Percentiles rank a stretch among this genome's conserved stretches.
Conservation (phyloP, 1,140 invertebrate genomes). For the Conus ventricosus region DNA sequence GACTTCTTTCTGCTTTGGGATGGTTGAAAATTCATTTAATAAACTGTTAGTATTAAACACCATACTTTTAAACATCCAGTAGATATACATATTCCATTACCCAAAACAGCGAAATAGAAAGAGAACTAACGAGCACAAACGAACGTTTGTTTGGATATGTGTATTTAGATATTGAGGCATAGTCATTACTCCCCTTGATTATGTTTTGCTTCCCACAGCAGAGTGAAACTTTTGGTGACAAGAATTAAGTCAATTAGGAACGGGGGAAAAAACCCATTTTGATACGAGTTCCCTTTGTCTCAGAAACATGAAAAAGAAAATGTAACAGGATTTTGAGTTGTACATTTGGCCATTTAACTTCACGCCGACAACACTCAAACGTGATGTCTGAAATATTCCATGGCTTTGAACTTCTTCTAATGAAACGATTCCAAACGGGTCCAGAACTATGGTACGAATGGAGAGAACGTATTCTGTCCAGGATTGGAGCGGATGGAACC, state of each 20-base stretch:
- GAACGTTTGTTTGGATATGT: too few species aligned
- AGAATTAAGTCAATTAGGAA: neutral
- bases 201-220: neutral
- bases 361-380: neutral
- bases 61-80: too few species aligned
- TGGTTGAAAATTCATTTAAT: too few species aligned
- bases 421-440: slow-evolving; percentile 63
- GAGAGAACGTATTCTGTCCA: slow-evolving; percentile 56
- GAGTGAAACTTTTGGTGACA: neutral
- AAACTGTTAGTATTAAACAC: too few species aligned
- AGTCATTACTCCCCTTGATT: too few species aligned
- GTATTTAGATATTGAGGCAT: too few species aligned
- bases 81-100: too few species aligned
- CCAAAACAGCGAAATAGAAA: too few species aligned
- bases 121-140: too few species aligned
- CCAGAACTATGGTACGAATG: slow-evolving; percentile 65
- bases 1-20: too few species aligned
- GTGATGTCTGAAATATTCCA: slow-evolving; percentile 61
- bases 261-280: neutral
- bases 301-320: neutral
- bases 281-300: neutral
- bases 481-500: slow-evolving; percentile 47
- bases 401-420: slow-evolving; percentile 70
- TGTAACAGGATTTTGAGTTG: slow-evolving; percentile 7
- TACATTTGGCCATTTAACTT: neutral